phyloP scores from a whole-genome alignment of 2,888 invertebrate species.

The Sarcophaga carnaria region DNA sequence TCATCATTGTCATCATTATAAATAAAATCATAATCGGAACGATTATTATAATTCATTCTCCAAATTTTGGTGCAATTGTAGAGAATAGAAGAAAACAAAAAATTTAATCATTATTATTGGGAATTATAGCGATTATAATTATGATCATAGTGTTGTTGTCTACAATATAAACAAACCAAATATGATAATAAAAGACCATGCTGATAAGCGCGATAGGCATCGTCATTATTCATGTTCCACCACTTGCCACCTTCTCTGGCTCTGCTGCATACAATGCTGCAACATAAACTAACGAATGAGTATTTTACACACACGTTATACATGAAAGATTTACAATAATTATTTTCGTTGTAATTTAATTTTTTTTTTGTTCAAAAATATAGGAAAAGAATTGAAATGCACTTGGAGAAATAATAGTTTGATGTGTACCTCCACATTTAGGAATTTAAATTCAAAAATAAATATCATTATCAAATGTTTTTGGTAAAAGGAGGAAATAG shows the following conservation, averaged over 20 bases:
- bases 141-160: conserved; percentile 23
- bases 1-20: conserved; percentile 1
- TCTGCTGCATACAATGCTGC: background rate
- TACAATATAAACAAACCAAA: conserved; percentile 53
- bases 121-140: background rate
- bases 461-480: background rate
- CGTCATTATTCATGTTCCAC: conserved; percentile 25
- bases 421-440: background rate
- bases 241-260: conserved; percentile 1
- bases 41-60: conserved; percentile 12
- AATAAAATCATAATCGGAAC: too few relatives aligned
- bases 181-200: conserved; percentile 76
- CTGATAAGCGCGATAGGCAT: background rate
- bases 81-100: conserved; percentile 64
- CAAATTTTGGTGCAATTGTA: conserved; percentile 13
- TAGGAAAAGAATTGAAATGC: conserved; percentile 47
- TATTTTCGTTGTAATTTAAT: conserved; percentile 22
- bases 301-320: conserved; percentile 51
- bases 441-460: background rate
- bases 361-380: conserved; percentile 30
- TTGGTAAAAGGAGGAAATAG: conserved; percentile 29
- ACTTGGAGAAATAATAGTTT: conserved; percentile 38
- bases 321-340: conserved; percentile 5
- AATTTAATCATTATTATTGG: conserved; percentile 6
- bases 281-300: conserved; percentile 42